These are phyloP conservation scores for Cathartes aura DNA, from an alignment of 2,113 vertebrate genomes.

Conservation along the genomic window DNA sequence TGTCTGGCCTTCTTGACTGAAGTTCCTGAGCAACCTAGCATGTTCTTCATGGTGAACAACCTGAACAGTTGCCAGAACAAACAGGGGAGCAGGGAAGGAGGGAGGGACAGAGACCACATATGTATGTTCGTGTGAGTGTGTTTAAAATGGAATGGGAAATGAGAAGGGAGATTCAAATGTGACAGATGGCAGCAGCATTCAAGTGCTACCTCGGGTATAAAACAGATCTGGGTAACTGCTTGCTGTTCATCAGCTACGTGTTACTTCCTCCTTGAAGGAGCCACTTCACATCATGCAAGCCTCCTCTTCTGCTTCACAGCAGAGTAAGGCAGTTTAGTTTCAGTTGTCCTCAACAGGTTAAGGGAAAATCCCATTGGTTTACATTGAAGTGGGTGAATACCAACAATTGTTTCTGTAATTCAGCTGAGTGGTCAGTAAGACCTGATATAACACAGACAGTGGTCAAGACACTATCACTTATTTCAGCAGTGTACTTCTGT, in stretches of 20 bases:
- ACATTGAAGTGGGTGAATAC: not conserved
- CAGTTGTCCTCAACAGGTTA: not conserved
- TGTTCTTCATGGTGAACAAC: not conserved
- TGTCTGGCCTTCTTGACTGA: not conserved
- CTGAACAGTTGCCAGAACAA: not conserved
- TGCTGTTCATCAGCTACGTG: not conserved
- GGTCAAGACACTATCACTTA: not conserved
- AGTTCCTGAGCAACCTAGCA: not conserved
- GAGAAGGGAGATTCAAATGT: not conserved
- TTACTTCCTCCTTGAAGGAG: not conserved
- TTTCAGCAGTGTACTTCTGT: not conserved
- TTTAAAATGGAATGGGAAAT: not conserved
- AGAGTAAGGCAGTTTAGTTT: not conserved
- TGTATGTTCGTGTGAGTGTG: fast-evolving
- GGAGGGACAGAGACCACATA: not conserved
- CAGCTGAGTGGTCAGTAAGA: not conserved
- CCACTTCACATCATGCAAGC: not conserved
- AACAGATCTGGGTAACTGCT: not conserved
- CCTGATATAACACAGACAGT: not conserved
- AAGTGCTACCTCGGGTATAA: not conserved
- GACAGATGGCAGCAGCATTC: not conserved
- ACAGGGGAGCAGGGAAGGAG: not conserved
- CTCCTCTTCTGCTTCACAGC: not conserved
- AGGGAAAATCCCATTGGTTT: not conserved
- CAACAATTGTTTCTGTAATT: not conserved